Evolutionary conservation across 2,797 vertebrate genomes (phyloP).

Genomic region (Lepidocolaptes lacrymiger): DNA sequence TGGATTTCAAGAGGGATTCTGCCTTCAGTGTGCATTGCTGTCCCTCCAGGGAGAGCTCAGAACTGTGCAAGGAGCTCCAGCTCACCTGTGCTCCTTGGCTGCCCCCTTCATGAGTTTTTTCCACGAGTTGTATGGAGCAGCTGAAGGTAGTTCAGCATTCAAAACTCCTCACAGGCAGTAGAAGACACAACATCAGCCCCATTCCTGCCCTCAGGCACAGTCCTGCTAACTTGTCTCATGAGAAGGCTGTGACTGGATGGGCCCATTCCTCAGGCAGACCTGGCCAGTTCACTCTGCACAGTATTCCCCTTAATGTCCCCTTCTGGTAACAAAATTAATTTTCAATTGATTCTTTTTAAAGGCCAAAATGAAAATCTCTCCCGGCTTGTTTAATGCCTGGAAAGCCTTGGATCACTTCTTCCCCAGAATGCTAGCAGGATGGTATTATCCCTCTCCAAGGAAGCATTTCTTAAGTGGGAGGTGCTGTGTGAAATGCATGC

Average conservation of each 20-base stretch:
- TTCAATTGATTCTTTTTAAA: neutral
- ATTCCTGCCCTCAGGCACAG: neutral
- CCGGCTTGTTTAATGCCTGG: neutral
- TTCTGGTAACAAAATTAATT: neutral
- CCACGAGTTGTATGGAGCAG: neutral
- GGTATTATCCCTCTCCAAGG: neutral
- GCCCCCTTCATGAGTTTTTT: neutral
- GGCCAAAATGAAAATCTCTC: neutral
- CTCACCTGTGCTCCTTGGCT: neutral
- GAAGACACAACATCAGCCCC: neutral
- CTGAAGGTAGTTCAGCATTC: neutral
- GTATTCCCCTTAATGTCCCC: neutral
- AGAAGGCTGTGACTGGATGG: neutral
- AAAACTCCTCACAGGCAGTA: neutral
- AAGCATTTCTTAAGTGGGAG: neutral
- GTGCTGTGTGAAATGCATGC: neutral
- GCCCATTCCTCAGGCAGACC: neutral
- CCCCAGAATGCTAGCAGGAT: neutral
- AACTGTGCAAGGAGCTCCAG: neutral
- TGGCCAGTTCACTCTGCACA: rapidly evolving
- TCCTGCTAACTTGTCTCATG: neutral
- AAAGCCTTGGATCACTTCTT: neutral
- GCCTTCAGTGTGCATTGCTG: rapidly evolving
- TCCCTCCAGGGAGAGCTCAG: neutral
- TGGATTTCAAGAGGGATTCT: neutral